Conservation (phyloP, 2,888 invertebrate species). For the Metalampra italica region DNA sequence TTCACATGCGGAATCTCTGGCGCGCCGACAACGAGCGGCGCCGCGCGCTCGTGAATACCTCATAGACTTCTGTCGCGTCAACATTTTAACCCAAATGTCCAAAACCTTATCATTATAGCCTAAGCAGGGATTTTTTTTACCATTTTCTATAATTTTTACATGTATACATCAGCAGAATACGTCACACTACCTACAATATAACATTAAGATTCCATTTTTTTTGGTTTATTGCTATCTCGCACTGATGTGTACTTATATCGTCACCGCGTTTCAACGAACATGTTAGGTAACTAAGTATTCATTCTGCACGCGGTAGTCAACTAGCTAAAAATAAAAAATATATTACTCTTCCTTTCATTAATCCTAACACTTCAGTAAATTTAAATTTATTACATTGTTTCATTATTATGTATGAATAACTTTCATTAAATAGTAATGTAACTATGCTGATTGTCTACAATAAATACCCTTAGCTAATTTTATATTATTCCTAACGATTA, state of each 20-base stretch:
- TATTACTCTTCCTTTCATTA: slow-evolving; percentile 73
- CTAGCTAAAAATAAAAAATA: slow-evolving; percentile 79
- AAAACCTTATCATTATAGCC: slow-evolving; percentile 71
- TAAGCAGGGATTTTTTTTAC: slow-evolving; percentile 73
- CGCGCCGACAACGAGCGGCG: slow-evolving; percentile 32
- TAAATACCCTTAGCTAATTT: slow-evolving; percentile 76
- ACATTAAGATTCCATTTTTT: slow-evolving; percentile 71
- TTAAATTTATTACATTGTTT: slow-evolving; percentile 65
- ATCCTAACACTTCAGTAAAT: slow-evolving; percentile 63
- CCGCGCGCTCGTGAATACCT: slow-evolving; percentile 56
- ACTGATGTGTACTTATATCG: slow-evolving; percentile 49
- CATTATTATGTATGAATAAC: slow-evolving; percentile 73
- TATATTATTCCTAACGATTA: slow-evolving; percentile 73
- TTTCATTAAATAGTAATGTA: slow-evolving; percentile 69
- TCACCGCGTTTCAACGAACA: slow-evolving; percentile 34
- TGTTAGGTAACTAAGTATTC: slow-evolving; percentile 57
- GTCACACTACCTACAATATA: slow-evolving; percentile 70
- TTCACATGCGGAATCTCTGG: slow-evolving; percentile 66
- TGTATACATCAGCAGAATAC: slow-evolving; percentile 75
- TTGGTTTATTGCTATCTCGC: slow-evolving; percentile 78
- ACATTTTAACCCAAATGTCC: slow-evolving; percentile 64
- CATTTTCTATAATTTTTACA: slow-evolving; percentile 68
- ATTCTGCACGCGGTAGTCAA: slow-evolving; percentile 69
- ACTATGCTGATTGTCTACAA: slow-evolving; percentile 73
- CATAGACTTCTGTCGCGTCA: slow-evolving; percentile 61